These are phyloP conservation scores for Oenanthe melanoleuca DNA, from an alignment of 2,113 vertebrate genomes.

Conservation along the genomic window DNA sequence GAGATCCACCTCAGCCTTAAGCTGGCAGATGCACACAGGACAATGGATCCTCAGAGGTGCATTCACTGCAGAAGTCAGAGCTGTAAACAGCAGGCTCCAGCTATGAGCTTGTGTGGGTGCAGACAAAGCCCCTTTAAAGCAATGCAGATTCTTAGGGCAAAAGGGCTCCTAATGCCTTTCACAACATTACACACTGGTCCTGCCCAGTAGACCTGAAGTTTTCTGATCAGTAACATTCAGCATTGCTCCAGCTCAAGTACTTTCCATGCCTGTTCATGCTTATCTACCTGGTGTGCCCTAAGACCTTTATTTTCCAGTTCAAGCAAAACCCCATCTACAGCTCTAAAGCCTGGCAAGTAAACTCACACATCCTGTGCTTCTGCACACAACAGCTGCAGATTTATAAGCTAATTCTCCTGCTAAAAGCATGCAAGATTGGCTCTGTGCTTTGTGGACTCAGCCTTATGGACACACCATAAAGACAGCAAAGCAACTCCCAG, in stretches of 20 bases:
- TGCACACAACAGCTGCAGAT: not conserved
- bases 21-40: not conserved
- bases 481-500: not conserved
- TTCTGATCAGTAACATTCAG: not conserved
- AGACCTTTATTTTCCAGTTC: not conserved
- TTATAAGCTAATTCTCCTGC: conserved; percentile 7
- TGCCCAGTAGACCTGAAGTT: not conserved
- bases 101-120: not conserved
- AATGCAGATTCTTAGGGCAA: not conserved
- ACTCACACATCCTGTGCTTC: not conserved
- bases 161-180: not conserved
- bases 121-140: not conserved
- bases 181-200: not conserved
- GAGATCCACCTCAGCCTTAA: not conserved
- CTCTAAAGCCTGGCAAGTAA: not conserved
- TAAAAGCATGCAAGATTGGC: not conserved
- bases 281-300: not conserved
- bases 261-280: not conserved
- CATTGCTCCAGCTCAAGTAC: not conserved
- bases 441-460: not conserved
- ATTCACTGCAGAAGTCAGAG: not conserved
- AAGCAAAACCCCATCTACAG: not conserved
- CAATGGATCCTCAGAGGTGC: not conserved
- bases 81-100: not conserved
- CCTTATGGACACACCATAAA: not conserved